phyloP scores from a whole-genome alignment of 92 coral and sea anemone species.

The Umimayanthus kanabou region DNA sequence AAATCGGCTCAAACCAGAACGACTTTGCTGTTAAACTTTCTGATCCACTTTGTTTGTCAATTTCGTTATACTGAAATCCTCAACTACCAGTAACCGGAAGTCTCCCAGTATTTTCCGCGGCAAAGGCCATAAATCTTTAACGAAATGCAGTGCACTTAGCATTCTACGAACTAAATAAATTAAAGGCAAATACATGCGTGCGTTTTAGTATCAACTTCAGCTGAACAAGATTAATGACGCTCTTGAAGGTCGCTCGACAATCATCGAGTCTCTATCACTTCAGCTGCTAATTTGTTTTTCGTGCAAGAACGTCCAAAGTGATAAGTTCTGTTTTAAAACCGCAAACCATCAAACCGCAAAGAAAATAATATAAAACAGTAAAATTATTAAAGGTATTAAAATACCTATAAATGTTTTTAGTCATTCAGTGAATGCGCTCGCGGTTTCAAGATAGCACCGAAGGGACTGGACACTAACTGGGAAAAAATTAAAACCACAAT shows the following conservation, averaged over 20 bases:
- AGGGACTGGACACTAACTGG: not conserved
- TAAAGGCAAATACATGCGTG: not conserved
- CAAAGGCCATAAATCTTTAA: slow-evolving; percentile 42
- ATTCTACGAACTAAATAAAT: not conserved
- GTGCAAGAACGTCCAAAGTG: not conserved
- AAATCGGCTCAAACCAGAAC: slow-evolving; percentile 5
- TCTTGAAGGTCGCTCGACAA: not conserved
- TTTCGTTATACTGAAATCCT: not conserved
- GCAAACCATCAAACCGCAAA: not conserved
- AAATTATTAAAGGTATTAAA: too few species aligned
- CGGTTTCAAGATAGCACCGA: not conserved
- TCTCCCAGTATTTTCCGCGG: slow-evolving; percentile 14
- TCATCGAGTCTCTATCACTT: not conserved
- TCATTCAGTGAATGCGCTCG: not conserved
- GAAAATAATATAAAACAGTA: not conserved
- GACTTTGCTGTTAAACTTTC: not conserved
- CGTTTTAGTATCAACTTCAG: not conserved
- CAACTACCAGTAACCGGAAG: slow-evolving; percentile 22
- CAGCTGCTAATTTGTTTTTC: not conserved
- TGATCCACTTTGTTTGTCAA: slow-evolving; percentile 9
- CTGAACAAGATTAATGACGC: not conserved
- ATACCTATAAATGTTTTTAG: too few species aligned
- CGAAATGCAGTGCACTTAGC: slow-evolving; percentile 4
- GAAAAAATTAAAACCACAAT: not conserved
- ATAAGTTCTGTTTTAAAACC: not conserved